Conservation (phyloP, 2,888 invertebrate species). For the Lymantria monacha region DNA sequence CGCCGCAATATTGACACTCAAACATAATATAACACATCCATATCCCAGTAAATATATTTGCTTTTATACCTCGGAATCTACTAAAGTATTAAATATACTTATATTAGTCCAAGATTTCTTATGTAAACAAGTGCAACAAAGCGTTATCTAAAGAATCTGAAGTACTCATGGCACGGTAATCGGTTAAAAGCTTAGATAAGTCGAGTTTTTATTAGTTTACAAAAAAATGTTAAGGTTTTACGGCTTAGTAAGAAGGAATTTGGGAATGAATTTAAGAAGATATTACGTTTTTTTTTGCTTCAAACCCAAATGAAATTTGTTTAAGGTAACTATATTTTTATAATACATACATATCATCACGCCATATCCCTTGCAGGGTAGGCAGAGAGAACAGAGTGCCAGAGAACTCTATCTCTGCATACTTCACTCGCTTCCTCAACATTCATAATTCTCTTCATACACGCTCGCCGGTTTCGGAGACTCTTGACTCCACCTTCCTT, state of each 20-base stretch:
- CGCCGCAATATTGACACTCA: slow-evolving; percentile 14
- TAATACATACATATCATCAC: too few relatives aligned
- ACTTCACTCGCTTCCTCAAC: too few relatives aligned
- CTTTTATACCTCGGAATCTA: not conserved
- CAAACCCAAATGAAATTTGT: too few relatives aligned
- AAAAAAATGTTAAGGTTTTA: slow-evolving; percentile 22
- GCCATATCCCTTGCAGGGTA: too few relatives aligned
- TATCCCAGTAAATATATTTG: slow-evolving; percentile 1
- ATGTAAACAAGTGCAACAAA: slow-evolving; percentile 14
- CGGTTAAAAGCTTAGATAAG: slow-evolving; percentile 36
- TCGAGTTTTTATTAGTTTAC: slow-evolving; percentile 18
- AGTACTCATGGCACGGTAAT: slow-evolving; percentile 23
- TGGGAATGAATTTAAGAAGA: not conserved
- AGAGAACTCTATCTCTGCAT: too few relatives aligned
- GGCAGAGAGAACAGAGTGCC: too few relatives aligned
- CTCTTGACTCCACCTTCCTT: too few relatives aligned
- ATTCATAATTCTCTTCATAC: too few relatives aligned
- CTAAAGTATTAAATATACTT: slow-evolving; percentile 4
- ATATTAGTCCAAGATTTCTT: slow-evolving; percentile 10
- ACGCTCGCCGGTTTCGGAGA: too few relatives aligned
- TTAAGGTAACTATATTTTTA: too few relatives aligned
- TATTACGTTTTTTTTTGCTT: too few relatives aligned
- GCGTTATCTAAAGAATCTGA: slow-evolving; percentile 31
- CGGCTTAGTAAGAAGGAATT: not conserved
- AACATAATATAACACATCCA: slow-evolving; percentile 1